Evolutionary conservation across 2,888 invertebrate species (phyloP).

Genomic region (Cenopis cana): DNA sequence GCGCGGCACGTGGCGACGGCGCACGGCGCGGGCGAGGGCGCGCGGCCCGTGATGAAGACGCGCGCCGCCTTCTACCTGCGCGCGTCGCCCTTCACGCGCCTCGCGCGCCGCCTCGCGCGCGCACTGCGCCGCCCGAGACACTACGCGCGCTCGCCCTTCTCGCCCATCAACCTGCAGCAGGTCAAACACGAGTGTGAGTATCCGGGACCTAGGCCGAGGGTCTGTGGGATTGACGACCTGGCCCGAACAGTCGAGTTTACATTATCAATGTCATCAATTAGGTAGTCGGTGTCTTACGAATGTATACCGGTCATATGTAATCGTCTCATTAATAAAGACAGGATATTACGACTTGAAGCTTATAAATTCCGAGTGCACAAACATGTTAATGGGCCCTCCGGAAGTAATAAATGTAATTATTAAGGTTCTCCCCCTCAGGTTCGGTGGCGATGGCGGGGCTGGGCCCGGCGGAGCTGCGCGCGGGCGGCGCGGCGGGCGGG

Average conservation of each 20-base stretch:
- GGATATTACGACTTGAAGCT: too few species aligned
- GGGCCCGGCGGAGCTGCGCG: slow-evolving; percentile 78
- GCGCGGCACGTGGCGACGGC: slow-evolving; percentile 97
- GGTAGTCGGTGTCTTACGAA: too few species aligned
- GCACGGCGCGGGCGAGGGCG: slow-evolving; percentile 89
- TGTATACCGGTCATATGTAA: too few species aligned
- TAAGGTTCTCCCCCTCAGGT: slow-evolving; percentile 62
- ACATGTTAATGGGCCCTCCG: too few species aligned
- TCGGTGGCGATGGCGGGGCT: slow-evolving; percentile 83
- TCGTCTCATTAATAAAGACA: too few species aligned
- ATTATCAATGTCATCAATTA: too few species aligned
- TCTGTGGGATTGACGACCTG: too few species aligned
- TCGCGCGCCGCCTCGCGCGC: slow-evolving; percentile 94
- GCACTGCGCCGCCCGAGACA: slow-evolving; percentile 92
- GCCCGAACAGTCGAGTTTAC: too few species aligned
- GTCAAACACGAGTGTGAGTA: slow-evolving; percentile 95
- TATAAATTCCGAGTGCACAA: too few species aligned
- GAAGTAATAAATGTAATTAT: too few species aligned
- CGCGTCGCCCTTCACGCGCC: slow-evolving; percentile 95
- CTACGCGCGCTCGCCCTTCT: slow-evolving; percentile 94
- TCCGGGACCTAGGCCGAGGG: neutral
- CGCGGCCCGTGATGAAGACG: slow-evolving; percentile 98
- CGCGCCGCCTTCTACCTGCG: slow-evolving; percentile 98
- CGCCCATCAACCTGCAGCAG: slow-evolving; percentile 90
- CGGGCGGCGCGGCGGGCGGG: slow-evolving; percentile 63